Percentiles rank a stretch among this genome's conserved stretches.
These are phyloP conservation scores for Scomberomorus guttatus DNA, from an alignment of 2,797 vertebrate species.

Conservation along the genomic window DNA sequence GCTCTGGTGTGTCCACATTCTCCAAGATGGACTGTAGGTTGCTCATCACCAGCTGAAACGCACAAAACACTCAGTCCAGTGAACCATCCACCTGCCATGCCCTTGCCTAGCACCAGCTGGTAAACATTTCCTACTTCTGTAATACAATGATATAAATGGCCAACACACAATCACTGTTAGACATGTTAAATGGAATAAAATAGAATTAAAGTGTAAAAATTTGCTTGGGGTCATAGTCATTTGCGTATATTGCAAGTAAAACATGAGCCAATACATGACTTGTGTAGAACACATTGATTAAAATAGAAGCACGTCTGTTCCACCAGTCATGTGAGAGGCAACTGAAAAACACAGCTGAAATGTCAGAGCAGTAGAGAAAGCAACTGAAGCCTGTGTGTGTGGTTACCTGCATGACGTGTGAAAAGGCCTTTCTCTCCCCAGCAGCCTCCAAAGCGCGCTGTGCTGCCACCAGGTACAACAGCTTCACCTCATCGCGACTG, in stretches of 20 bases:
- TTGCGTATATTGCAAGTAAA: too few relatives aligned
- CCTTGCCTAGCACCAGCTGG: neutral
- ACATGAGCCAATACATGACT: too few relatives aligned
- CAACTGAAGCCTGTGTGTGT: neutral
- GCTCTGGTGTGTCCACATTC: slow-evolving; percentile 97
- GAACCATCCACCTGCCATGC: neutral
- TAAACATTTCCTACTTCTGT: neutral
- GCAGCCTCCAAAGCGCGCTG: slow-evolving; percentile 96
- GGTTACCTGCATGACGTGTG: slow-evolving; percentile 95
- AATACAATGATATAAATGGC: neutral
- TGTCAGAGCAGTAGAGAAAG: neutral
- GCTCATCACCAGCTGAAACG: slow-evolving; percentile 95
- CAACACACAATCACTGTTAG: too few relatives aligned
- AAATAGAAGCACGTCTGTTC: too few relatives aligned
- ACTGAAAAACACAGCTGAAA: too few relatives aligned
- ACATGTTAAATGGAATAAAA: too few relatives aligned
- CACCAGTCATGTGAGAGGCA: too few relatives aligned
- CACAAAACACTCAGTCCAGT: neutral
- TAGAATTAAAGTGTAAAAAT: too few relatives aligned
- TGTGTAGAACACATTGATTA: too few relatives aligned
- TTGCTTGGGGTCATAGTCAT: too few relatives aligned
- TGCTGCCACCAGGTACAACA: slow-evolving; percentile 94
- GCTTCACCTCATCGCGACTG: slow-evolving; percentile 96
- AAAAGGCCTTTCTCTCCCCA: slow-evolving; percentile 98
- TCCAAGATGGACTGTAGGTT: slow-evolving; percentile 98